These are phyloP conservation scores for Phaonia tiefii DNA, from an alignment of 2,888 invertebrate species.

Conservation along the genomic window DNA sequence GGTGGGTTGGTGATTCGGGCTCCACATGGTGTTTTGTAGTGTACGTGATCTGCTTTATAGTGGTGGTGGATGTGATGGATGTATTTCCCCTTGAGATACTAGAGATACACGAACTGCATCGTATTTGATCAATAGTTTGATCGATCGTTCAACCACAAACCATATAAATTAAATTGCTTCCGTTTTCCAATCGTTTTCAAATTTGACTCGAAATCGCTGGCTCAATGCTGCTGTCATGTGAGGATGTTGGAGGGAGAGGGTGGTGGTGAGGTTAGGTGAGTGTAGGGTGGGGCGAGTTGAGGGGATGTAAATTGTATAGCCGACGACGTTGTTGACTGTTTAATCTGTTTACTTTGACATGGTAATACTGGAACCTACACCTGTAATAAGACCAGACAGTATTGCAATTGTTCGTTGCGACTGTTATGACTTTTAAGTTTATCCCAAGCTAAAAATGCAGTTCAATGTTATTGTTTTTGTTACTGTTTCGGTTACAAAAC, in stretches of 20 bases:
- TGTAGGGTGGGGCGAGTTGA: background rate
- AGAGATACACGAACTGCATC: background rate
- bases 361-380: slow-evolving; percentile 38
- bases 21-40: background rate
- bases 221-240: background rate
- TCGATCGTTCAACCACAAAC: slow-evolving; percentile 58
- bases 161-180: slow-evolving; percentile 60
- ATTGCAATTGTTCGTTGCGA: slow-evolving; percentile 18
- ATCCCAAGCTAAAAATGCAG: background rate
- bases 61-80: too few species aligned
- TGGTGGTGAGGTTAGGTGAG: background rate
- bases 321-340: slow-evolving; percentile 34
- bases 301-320: background rate
- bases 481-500: background rate
- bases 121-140: slow-evolving; percentile 57
- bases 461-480: background rate
- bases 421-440: background rate
- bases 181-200: slow-evolving; percentile 46
- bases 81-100: slow-evolving; percentile 1
- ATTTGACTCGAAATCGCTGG: background rate
- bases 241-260: too few species aligned
- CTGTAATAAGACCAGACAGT: slow-evolving; percentile 30
- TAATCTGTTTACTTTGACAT: slow-evolving; percentile 56
- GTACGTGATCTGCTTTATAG: background rate
- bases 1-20: background rate